Percentiles rank a stretch among this genome's conserved stretches.
Conservation (phyloP, 2,888 invertebrate genomes). For the Diarsia brunnea region DNA sequence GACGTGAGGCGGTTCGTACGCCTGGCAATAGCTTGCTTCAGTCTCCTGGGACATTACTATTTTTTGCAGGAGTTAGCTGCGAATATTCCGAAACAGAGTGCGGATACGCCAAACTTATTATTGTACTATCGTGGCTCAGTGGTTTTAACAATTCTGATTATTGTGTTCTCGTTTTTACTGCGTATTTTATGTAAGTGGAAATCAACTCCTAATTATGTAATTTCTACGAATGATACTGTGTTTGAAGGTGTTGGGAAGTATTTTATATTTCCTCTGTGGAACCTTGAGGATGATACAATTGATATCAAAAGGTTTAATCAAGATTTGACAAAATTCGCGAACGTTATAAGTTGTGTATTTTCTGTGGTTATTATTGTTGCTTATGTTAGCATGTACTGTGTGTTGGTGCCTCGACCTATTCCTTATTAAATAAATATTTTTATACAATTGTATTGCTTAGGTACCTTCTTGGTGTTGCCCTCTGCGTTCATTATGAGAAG, state of each 20-base stretch:
- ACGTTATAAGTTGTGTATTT: slow-evolving; percentile 69
- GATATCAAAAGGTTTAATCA: slow-evolving; percentile 42
- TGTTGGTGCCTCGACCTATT: slow-evolving; percentile 68
- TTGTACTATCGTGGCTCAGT: slow-evolving; percentile 73
- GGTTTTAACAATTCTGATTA: slow-evolving; percentile 64
- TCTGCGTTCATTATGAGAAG: background rate
- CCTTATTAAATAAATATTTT: slow-evolving; percentile 50
- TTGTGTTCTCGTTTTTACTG: slow-evolving; percentile 69
- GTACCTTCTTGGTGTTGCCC: background rate
- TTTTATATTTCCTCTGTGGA: slow-evolving; percentile 70
- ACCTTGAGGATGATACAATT: slow-evolving; percentile 28
- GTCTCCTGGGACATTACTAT: slow-evolving; percentile 71
- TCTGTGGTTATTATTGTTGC: slow-evolving; percentile 53
- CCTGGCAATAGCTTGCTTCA: slow-evolving; percentile 69
- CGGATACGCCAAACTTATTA: slow-evolving; percentile 71
- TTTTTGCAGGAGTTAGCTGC: slow-evolving; percentile 65
- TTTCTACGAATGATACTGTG: slow-evolving; percentile 65
- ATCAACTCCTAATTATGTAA: slow-evolving; percentile 61
- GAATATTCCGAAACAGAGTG: slow-evolving; percentile 68
- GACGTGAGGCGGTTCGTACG: slow-evolving; percentile 68
- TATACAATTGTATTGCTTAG: background rate
- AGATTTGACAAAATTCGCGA: slow-evolving; percentile 72
- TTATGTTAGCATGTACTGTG: slow-evolving; percentile 68
- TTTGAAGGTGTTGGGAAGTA: slow-evolving; percentile 59
- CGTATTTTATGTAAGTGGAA: slow-evolving; percentile 60